Evolutionary conservation across 2,797 vertebrate species (phyloP).

Genomic region (Galagoides demidoff): DNA sequence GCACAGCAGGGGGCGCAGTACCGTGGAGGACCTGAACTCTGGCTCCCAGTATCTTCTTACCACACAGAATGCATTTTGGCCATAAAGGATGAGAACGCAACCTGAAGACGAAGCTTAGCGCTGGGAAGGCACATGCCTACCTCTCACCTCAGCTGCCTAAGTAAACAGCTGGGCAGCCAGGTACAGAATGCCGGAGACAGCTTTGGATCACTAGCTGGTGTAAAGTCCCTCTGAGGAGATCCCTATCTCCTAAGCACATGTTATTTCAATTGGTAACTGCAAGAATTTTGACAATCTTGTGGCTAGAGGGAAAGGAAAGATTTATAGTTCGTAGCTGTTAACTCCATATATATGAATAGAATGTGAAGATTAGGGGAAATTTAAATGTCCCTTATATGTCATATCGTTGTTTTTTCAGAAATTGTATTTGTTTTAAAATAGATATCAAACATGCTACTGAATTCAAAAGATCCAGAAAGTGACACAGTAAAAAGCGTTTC

Average conservation of each 20-base stretch:
- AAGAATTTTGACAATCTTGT: not conserved
- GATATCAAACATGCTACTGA: slow-evolving; percentile 30
- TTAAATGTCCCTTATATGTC: not conserved
- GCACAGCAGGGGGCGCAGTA: accelerated
- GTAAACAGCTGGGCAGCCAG: accelerated
- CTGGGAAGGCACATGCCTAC: accelerated
- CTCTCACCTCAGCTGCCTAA: accelerated
- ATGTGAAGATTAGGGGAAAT: not conserved
- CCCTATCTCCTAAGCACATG: not conserved
- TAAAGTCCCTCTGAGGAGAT: not conserved
- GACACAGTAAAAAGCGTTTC: not conserved
- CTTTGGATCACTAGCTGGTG: not conserved
- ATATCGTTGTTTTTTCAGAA: not conserved
- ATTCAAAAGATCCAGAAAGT: not conserved
- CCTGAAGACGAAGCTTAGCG: not conserved
- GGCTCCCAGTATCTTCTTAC: not conserved
- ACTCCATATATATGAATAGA: accelerated
- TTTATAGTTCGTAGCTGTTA: not conserved
- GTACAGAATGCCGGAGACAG: accelerated
- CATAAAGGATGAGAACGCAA: not conserved
- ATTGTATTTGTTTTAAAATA: not conserved
- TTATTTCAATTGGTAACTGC: not conserved
- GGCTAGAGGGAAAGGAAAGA: not conserved
- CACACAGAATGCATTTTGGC: not conserved
- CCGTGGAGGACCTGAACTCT: not conserved